Evolutionary conservation across 2,113 vertebrate species (phyloP).

Genomic region (Catharus bicknelli): DNA sequence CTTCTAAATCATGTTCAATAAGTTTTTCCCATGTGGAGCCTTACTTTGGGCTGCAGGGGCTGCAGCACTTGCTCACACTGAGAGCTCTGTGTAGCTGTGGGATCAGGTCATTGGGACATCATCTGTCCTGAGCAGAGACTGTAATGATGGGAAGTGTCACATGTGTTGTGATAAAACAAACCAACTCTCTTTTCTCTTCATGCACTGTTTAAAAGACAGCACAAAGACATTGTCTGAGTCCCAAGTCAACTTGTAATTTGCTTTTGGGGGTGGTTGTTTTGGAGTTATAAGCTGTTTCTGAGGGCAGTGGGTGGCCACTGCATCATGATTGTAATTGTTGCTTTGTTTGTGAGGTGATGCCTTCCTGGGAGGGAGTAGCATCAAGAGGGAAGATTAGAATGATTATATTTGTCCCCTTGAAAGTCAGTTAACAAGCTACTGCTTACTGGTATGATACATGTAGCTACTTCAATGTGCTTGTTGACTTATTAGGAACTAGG

Average conservation of each 20-base stretch:
- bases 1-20: background rate
- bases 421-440: conserved; percentile 9
- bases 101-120: background rate
- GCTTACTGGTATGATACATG: background rate
- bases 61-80: background rate
- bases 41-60: background rate
- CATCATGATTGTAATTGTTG: background rate
- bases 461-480: background rate
- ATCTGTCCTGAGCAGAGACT: background rate
- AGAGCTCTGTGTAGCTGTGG: background rate
- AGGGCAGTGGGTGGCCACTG: background rate
- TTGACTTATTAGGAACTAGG: background rate
- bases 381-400: background rate
- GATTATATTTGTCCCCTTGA: background rate
- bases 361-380: conserved; percentile 16
- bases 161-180: background rate
- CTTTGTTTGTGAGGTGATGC: conserved; percentile 2
- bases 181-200: background rate
- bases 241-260: background rate
- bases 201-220: background rate
- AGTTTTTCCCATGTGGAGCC: background rate
- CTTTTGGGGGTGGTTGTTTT: background rate
- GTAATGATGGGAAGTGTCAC: background rate
- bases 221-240: background rate
- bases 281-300: background rate